A percentile compares a stretch with the other conserved stretches of the same genome.
phyloP scores from a whole-genome alignment of 2,888 invertebrate genomes.

The Zelleria hepariella region DNA sequence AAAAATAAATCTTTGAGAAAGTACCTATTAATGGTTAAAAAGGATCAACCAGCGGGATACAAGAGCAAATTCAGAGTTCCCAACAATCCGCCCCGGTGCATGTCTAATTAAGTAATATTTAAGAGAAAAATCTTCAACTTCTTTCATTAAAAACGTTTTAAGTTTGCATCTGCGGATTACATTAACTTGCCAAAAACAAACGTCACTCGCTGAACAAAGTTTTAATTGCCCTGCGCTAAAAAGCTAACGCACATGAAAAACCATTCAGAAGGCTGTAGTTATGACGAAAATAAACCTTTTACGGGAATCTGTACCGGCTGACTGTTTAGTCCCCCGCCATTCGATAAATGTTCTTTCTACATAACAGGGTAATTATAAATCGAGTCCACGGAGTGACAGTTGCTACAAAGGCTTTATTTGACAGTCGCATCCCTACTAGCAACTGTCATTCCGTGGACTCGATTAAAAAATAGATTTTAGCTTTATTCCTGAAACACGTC shows the following conservation, averaged over 20 bases:
- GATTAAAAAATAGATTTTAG: too few species aligned
- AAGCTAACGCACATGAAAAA: not conserved
- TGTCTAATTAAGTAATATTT: not conserved
- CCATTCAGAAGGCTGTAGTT: not conserved
- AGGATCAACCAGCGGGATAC: not conserved
- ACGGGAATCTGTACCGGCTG: too few species aligned
- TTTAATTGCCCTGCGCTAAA: constrained; percentile 39
- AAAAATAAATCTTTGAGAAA: too few species aligned
- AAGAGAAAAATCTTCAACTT: constrained; percentile 14
- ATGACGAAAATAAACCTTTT: not conserved
- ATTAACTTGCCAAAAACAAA: constrained; percentile 53
- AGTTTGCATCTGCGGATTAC: constrained; percentile 38
- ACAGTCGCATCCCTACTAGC: too few species aligned
- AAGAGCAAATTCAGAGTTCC: not conserved
- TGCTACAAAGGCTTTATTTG: too few species aligned
- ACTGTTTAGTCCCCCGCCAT: too few species aligned
- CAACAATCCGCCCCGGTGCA: not conserved
- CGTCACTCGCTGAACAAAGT: constrained; percentile 40
- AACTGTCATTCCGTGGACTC: too few species aligned
- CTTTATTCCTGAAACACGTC: too few species aligned
- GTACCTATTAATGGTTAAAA: too few species aligned
- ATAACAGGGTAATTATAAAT: too few species aligned
- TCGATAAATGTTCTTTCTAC: too few species aligned
- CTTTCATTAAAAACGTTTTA: constrained; percentile 27
- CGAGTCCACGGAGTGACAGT: too few species aligned